Base-by-base conservation (phyloP, 2,113 vertebrate genomes). In the Barnardius zonarius region DNA sequence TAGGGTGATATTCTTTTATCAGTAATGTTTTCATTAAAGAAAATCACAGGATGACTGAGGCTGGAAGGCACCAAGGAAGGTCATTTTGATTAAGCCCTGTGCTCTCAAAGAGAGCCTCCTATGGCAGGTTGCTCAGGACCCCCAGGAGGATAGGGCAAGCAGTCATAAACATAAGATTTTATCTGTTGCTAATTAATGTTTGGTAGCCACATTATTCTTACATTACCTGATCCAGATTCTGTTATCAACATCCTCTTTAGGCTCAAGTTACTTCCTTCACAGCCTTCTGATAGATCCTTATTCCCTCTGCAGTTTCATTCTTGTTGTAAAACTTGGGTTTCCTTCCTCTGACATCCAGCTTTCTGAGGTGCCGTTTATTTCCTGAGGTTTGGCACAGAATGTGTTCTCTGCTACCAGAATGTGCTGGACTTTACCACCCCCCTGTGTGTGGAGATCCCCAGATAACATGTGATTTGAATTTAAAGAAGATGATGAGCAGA, bases 1-100 rank as follows among this genome's bases (percentile, higher is more conserved):
- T 35, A 55, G 46, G 22, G 23, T 5, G 13, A 11, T 85, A 41
- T 43, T 19, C 12, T 92, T 78, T 57, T 30, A 30, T 27, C 23
- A 0, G 7, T 64, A n/a, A 13, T 37, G 14, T 57, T 90, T 81
- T 81, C 35, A 3, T 39, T 61, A 5, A 49, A 43, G 51, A 72
- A 2, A 28, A 23, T 1, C 31, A 12, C 9, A 7, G 39, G 68
- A 10, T 43, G 57, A 11, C 67, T 74, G 55, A 61, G 59, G 35
- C 55, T 91, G 69, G 48, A 78, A 52, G 43, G n/a, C 14, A 22
- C 17, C 18, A 74, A 52, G 49, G 49, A 19, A 30, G 28, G 27
- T 46, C 0, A 0, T 46, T 72, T 17, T 17, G 39, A 69, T 20
- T 37, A 51, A 7, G 6, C 11, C 9, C 8, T 4, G 31, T 77